Percentiles rank a stretch among this genome's conserved stretches.
These are phyloP conservation scores for Micronisus gabar DNA, from an alignment of 2,113 vertebrate species.

Conservation along the genomic window DNA sequence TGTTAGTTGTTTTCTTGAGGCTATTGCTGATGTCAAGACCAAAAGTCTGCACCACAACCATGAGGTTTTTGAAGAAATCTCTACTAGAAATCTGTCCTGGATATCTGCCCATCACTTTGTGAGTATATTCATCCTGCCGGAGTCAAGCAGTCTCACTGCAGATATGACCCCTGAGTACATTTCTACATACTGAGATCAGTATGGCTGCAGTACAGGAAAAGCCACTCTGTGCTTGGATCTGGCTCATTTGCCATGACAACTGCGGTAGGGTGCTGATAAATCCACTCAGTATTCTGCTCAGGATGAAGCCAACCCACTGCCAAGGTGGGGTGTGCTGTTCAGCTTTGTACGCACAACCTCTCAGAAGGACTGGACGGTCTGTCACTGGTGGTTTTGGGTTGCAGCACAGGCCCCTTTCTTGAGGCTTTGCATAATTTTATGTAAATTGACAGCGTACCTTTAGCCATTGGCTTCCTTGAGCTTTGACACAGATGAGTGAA, in stretches of 20 bases:
- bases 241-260: background rate
- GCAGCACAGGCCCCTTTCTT: background rate
- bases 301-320: background rate
- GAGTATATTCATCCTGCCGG: background rate
- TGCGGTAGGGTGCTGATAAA: background rate
- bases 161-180: background rate
- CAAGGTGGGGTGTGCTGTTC: background rate
- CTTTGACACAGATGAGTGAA: background rate
- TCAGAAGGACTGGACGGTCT: background rate
- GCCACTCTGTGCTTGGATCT: background rate
- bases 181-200: background rate
- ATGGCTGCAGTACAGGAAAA: background rate
- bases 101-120: background rate
- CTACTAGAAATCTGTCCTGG: background rate
- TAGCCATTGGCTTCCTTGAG: background rate
- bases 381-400: background rate
- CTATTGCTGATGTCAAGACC: background rate
- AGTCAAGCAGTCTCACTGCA: background rate
- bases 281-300: background rate
- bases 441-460: background rate
- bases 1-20: background rate
- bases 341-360: background rate
- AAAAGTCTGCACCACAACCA: background rate
- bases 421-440: background rate
- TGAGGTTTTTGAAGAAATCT: background rate